A percentile compares a stretch with the other conserved stretches of the same genome.
These are phyloP conservation scores for Operophtera brumata DNA, from an alignment of 2,888 invertebrate species.

Conservation along the genomic window DNA sequence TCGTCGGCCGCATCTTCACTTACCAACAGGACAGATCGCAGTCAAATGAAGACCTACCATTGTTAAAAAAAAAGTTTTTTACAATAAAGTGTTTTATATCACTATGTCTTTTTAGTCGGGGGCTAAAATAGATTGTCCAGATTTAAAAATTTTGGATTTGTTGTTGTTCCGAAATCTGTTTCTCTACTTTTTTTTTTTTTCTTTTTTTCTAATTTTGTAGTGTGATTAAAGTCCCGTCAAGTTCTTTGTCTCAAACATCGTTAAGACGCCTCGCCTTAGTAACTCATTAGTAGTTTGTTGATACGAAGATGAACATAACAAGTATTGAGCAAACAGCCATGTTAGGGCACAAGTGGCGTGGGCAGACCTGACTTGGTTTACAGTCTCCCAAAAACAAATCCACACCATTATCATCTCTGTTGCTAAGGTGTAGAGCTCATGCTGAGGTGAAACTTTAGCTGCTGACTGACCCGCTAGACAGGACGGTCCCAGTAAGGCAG, in stretches of 20 bases:
- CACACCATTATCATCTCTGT: not conserved
- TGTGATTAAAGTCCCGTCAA: conserved; percentile 1
- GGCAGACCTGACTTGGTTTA: conserved; percentile 48
- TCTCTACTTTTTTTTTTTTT: not conserved
- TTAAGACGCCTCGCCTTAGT: conserved; percentile 13
- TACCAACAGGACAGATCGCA: too few species aligned
- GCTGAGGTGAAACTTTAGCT: not conserved
- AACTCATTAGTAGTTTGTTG: conserved; percentile 27
- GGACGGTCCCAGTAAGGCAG: conserved; percentile 3
- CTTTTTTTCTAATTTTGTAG: conserved; percentile 2
- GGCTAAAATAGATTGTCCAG: too few species aligned
- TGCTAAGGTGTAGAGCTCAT: not conserved
- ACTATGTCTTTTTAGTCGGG: too few species aligned
- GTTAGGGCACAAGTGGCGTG: conserved; percentile 41
- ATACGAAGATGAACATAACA: conserved; percentile 41
- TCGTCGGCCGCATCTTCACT: too few species aligned
- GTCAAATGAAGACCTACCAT: too few species aligned
- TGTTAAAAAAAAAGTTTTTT: too few species aligned
- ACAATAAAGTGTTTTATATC: too few species aligned
- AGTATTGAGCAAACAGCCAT: conserved; percentile 42
- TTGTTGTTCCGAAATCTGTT: not conserved
- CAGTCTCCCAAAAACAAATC: conserved; percentile 6
- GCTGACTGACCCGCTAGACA: not conserved
- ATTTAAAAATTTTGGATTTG: not conserved
- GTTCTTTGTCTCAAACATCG: conserved; percentile 26